Base-by-base conservation (phyloP, 2,888 invertebrate genomes). In the Nephrocerus scutellatus region DNA sequence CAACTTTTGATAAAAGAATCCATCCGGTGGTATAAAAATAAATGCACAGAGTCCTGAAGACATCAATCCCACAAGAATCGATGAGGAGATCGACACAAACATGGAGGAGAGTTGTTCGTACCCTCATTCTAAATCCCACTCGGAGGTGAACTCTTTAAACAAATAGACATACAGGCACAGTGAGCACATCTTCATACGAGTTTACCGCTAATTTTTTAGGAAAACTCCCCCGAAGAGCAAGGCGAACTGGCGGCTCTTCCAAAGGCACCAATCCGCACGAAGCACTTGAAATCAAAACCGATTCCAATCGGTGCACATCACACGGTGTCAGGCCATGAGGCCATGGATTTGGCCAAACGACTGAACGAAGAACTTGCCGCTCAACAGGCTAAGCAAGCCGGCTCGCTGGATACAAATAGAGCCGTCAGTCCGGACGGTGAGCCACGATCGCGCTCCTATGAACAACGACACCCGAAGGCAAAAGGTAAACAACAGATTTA, bases 241-340 rank as follows among this genome's bases (percentile, higher is more conserved):
- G 48, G 53, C 44, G 59, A 59, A 14, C 30, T 52, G 8, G 37
- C 47, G 6, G 53, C 55, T 20, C 49, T 56, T 18, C 56, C 56
- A 24, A 54, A 55, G 61, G 63, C 6, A 66, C 72, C 57, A 60
- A 39, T 50, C 22, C 56, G 57, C 6, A 47, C 56, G 12, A 72
- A 48, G 60, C 68, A 75, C 52, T 51, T 74, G 13, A 76, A 78
- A 21, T 83, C 84, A 0, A 81, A 82, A 59, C 84, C 85, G 1
- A 85, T 85, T 57, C 83, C 84, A 3, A 85, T 85, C 38, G 67
- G 67, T 2, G 47, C 65, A 3, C 68, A 81, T 56, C 82, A 82
- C 66, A 86, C 85, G 9, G 85, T 85, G 34, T 80, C 82, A 52
- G 86, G 85, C 0, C 84, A 85, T 59, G 86, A 86, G 67, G 85